Evolutionary conservation across 1,140 invertebrate species (phyloP).

Genomic region (Ooceraea biroi): DNA sequence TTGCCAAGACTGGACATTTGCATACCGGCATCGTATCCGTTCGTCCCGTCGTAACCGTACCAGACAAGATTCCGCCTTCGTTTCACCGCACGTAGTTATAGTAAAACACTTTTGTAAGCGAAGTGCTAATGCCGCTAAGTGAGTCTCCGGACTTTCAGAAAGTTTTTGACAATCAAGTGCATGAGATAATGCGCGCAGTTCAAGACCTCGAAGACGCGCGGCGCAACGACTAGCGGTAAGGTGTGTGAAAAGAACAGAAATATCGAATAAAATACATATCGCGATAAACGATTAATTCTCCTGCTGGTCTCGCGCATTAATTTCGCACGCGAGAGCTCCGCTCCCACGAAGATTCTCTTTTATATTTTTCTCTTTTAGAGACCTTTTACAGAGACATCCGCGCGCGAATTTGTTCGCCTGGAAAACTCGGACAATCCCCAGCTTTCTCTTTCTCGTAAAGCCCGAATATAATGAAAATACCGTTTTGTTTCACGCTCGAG

Average conservation of each 20-base stretch:
- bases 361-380: not conserved
- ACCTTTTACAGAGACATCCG: too few species aligned
- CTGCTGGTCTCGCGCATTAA: not conserved
- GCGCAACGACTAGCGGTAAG: not conserved
- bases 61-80: conserved; percentile 22
- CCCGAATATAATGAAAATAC: conserved; percentile 5
- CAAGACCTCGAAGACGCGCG: too few species aligned
- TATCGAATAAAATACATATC: not conserved
- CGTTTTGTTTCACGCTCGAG: not conserved
- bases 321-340: too few species aligned
- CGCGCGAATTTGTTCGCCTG: not conserved
- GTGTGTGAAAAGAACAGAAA: not conserved
- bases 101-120: conserved; percentile 32
- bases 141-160: conserved; percentile 52
- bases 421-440: not conserved
- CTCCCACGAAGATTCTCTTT: not conserved
- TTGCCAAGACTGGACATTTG: conserved; percentile 82
- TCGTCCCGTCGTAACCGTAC: not conserved
- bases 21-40: conserved; percentile 74
- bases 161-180: conserved; percentile 55
- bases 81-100: conserved; percentile 41
- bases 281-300: not conserved
- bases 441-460: too few species aligned
- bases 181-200: too few species aligned
- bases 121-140: conserved; percentile 41